Base-by-base conservation (phyloP, 2,797 vertebrate genomes). In the Myotis myotis region DNA sequence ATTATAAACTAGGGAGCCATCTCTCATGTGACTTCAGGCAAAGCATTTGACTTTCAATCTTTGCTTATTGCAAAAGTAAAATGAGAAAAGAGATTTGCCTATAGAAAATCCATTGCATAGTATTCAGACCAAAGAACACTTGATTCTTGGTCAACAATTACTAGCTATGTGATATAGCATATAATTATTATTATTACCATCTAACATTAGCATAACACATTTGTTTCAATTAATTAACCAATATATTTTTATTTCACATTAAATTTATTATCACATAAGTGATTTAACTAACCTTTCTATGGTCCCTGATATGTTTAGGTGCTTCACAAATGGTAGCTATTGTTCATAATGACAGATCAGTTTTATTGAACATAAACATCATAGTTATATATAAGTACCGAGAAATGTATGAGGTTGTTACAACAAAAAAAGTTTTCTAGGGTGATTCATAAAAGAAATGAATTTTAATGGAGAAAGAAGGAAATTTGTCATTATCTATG, bases 361-460 rank as follows among this genome's bases (percentile, higher is more conserved):
- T 82, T 93, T 94, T 89, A 55, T 66, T 62, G 87, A 91, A 89
- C 41, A 75, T 47, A 80, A 87, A 74, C 44, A 79, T 55, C 64
- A 89, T 10, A 82, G 8, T 60, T 89, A 23, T 1, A 4, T 33
- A 1, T 68, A 91, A 89, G 8, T 62, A 70, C 44, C 4, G 57
- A 87, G 71, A 89, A 84, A 84, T 84, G 53, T 81, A 51, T 90
- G 13, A 71, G 8, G n/a, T 60, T 75, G 13, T 68, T 74, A 93
- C 57, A 81, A 1, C 25, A 91, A 93, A 75, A 90, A 55, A 72
- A 64, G 6, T 74, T 84, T 75, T 64, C 62, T 64, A 74, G 71
- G 17, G 62, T 82, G 76, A 86, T 75, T 94, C n/a, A 87, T 16
- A n/a, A 95, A 92, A 92, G 22, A 44, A 44, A 44, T 72, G 28